Conservation (phyloP, 2,113 vertebrate genomes). For the Nerophis lumbriciformis region DNA sequence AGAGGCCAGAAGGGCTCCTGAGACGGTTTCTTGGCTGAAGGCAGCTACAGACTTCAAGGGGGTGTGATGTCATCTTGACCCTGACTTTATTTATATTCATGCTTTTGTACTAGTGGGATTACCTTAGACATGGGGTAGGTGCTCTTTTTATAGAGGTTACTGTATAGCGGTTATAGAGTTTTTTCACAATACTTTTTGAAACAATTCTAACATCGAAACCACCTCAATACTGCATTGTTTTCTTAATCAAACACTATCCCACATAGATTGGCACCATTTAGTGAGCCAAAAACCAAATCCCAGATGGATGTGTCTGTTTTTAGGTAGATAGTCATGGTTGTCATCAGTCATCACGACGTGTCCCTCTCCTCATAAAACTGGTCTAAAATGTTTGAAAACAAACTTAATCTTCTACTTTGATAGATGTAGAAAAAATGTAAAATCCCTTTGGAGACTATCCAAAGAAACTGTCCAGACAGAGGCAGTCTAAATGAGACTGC, state of each 20-base stretch:
- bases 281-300: conserved; percentile 24
- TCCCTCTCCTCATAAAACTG: conserved; percentile 1
- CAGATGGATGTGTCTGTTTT: conserved; percentile 25
- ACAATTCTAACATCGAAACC: neutral
- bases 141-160: neutral
- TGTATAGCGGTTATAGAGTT: neutral
- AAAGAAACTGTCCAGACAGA: conserved; percentile 1
- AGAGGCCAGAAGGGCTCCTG: conserved; percentile 7
- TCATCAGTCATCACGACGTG: conserved; percentile 40
- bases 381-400: conserved; percentile 2
- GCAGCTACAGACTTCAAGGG: conserved; percentile 24
- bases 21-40: conserved; percentile 27
- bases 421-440: conserved; percentile 1
- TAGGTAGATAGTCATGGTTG: conserved; percentile 51
- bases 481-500: neutral
- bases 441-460: conserved; percentile 2
- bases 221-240: conserved; percentile 8
- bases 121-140: conserved; percentile 2
- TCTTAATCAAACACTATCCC: conserved; percentile 19
- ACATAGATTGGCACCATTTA: conserved; percentile 26
- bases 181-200: neutral
- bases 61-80: conserved; percentile 30
- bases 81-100: conserved; percentile 25
- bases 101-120: conserved; percentile 4
- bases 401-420: conserved; percentile 5